A percentile compares a stretch with the other conserved stretches of the same genome.
Evolutionary conservation across 30 jellyfish, hydroid and myxozoan species (phyloP).

Genomic region (Turritopsis dohrnii): DNA sequence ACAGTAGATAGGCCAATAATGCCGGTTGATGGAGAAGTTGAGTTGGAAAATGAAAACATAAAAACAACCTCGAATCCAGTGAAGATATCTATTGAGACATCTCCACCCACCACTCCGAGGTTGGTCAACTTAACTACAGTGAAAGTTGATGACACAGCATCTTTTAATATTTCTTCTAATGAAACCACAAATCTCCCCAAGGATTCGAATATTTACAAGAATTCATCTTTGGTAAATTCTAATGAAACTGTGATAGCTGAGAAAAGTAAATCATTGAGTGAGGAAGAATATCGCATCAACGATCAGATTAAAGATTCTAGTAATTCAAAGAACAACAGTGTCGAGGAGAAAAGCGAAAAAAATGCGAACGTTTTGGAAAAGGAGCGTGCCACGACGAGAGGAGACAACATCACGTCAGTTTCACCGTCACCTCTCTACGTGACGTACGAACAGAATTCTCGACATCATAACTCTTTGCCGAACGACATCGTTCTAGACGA

Average conservation of each 20-base stretch:
- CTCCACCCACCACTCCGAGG: background rate
- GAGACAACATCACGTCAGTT: slow-evolving; percentile 13
- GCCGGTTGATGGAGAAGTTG: slow-evolving; percentile 3
- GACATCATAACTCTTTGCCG: background rate
- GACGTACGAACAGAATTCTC: background rate
- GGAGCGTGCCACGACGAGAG: background rate
- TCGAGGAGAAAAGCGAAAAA: background rate
- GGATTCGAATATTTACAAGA: background rate
- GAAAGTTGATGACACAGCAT: background rate
- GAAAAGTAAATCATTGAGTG: background rate
- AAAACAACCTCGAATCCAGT: background rate
- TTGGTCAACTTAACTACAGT: background rate
- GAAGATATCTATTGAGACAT: background rate
- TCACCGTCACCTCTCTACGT: background rate
- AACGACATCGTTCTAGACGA: slow-evolving; percentile 6
- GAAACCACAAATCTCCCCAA: background rate
- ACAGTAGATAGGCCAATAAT: background rate
- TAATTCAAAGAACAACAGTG: background rate
- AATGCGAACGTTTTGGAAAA: background rate
- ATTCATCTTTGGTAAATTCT: background rate
- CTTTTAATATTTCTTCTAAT: background rate
- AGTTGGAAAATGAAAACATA: background rate
- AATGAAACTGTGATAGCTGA: background rate
- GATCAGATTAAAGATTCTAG: background rate
- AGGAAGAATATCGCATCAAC: background rate